These are phyloP conservation scores for Anniella stebbinsi DNA, from an alignment of 2,797 vertebrate genomes.

Conservation along the genomic window DNA sequence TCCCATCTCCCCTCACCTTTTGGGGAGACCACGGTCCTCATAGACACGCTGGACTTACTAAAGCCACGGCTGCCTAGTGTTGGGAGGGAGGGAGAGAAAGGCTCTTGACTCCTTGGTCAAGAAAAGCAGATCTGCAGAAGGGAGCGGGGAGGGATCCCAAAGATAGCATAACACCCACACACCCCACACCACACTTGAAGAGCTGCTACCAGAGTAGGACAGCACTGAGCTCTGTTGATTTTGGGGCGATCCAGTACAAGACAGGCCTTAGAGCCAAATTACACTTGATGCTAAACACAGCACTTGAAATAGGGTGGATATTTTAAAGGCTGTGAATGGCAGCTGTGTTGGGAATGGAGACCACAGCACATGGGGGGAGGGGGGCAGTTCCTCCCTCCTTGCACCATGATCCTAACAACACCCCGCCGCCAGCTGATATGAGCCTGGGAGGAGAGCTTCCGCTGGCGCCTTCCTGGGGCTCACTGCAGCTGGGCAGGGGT, in stretches of 20 bases:
- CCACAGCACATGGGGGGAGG: background rate
- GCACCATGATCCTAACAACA: background rate
- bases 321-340: too few species aligned
- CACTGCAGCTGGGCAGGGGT: too few species aligned
- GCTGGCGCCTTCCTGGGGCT: too few species aligned
- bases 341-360: background rate
- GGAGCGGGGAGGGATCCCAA: background rate
- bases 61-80: too few species aligned
- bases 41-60: background rate
- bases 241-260: background rate
- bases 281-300: background rate
- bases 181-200: too few species aligned
- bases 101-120: background rate
- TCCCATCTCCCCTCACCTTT: background rate
- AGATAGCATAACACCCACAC: too few species aligned
- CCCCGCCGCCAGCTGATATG: fast-evolving
- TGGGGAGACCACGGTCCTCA: background rate
- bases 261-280: background rate
- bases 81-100: background rate
- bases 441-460: background rate
- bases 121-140: background rate
- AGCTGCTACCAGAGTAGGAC: background rate
- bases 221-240: too few species aligned
- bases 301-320: too few species aligned
- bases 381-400: background rate